These are phyloP conservation scores for Pluvianellus socialis DNA, from an alignment of 2,113 vertebrate species.

Conservation along the genomic window DNA sequence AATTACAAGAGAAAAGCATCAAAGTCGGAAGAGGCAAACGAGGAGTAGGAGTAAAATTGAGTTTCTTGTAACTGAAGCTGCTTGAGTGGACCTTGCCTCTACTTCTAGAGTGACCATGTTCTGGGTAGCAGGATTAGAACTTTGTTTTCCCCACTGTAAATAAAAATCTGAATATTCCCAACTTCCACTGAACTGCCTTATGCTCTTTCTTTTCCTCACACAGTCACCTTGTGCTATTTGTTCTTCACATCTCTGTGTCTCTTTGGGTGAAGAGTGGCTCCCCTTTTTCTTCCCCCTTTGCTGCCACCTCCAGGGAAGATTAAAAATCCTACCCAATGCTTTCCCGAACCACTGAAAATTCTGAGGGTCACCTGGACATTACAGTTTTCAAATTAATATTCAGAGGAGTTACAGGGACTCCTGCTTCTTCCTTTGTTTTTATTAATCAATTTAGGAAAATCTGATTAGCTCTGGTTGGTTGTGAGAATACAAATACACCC, in stretches of 20 bases:
- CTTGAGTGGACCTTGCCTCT: background rate
- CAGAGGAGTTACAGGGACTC: background rate
- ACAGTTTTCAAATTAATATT: background rate
- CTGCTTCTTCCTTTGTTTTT: constrained; percentile 6
- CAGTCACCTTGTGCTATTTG: background rate
- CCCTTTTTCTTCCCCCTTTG: background rate
- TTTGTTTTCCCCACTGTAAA: background rate
- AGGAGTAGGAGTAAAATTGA: background rate
- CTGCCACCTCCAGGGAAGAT: background rate
- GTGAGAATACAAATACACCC: background rate
- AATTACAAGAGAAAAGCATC: background rate
- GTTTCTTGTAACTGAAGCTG: background rate
- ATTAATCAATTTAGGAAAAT: constrained; percentile 20
- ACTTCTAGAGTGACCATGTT: background rate
- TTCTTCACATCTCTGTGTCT: background rate
- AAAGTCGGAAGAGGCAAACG: background rate
- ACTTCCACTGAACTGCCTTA: background rate
- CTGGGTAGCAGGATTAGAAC: background rate
- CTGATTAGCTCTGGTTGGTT: constrained; percentile 10
- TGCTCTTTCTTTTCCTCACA: background rate
- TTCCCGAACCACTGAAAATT: background rate
- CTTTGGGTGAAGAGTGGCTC: background rate
- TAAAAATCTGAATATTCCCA: background rate
- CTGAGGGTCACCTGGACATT: background rate
- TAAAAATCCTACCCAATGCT: background rate